A percentile compares a stretch with the other conserved stretches of the same genome.
Evolutionary conservation across 2,113 vertebrate species (phyloP).

Genomic region (Phyllopteryx taeniolatus): DNA sequence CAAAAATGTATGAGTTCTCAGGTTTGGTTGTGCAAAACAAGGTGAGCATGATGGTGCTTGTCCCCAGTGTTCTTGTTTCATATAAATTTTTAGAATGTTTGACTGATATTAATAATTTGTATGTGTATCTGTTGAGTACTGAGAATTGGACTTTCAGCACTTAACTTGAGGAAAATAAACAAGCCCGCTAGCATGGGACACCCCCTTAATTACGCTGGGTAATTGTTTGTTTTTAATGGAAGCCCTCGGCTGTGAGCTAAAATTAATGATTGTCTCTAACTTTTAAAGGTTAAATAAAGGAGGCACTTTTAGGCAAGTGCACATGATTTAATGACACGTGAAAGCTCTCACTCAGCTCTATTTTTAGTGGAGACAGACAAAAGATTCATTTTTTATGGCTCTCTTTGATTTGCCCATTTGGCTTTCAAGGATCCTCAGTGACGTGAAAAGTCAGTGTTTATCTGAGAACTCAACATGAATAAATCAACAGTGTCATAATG

Average conservation of each 20-base stretch:
- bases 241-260: background rate
- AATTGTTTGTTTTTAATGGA: slow-evolving; percentile 11
- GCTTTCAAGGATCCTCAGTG: slow-evolving; percentile 50
- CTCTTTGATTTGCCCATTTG: slow-evolving; percentile 62
- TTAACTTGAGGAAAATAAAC: background rate
- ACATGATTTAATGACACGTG: slow-evolving; percentile 10
- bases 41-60: slow-evolving; percentile 13
- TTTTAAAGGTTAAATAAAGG: slow-evolving; percentile 9
- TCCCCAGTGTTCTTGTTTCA: background rate
- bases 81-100: background rate
- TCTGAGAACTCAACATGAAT: slow-evolving; percentile 68
- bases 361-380: slow-evolving; percentile 45
- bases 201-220: background rate
- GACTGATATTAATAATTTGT: background rate
- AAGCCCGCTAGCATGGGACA: background rate
- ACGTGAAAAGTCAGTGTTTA: slow-evolving; percentile 41
- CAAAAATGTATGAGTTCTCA: no score
- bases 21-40: background rate
- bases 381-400: slow-evolving; percentile 63
- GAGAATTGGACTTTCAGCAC: background rate
- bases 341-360: slow-evolving; percentile 32
- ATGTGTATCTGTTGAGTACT: background rate
- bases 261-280: slow-evolving; percentile 4
- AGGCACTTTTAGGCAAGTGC: slow-evolving; percentile 2
- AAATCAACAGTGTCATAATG: slow-evolving; percentile 67